phyloP scores from a whole-genome alignment of 2,888 invertebrate species.

The Troides aeacus region DNA sequence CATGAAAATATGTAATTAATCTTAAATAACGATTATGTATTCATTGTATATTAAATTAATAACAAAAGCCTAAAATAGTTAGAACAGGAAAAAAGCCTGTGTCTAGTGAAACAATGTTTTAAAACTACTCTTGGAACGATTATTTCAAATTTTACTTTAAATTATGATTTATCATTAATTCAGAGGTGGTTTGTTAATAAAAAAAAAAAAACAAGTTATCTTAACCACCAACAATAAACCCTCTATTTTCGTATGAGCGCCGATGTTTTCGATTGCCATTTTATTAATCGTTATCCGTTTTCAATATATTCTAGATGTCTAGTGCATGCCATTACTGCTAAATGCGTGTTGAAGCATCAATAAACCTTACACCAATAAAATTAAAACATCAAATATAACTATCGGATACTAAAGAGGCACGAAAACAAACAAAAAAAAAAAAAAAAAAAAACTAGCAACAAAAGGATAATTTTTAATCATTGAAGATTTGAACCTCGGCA shows the following conservation, averaged over 20 bases:
- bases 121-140: no score
- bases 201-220: no score
- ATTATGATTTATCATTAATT: no score
- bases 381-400: conserved; percentile 55
- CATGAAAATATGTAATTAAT: no score
- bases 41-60: no score
- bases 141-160: no score
- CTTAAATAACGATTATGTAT: no score
- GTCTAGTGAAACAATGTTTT: no score
- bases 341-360: conserved; percentile 33
- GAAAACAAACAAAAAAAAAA: conserved; percentile 40
- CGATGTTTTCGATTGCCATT: not conserved
- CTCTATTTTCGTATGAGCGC: not conserved
- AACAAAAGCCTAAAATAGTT: no score
- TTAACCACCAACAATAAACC: not conserved
- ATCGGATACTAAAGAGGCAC: conserved; percentile 41
- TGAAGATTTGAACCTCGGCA: conserved; percentile 77
- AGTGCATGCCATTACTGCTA: conserved; percentile 36
- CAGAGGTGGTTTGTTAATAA: no score
- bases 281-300: not conserved
- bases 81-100: no score
- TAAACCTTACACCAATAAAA: conserved; percentile 23
- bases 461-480: conserved; percentile 50
- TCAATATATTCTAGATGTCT: not conserved
- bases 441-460: conserved; percentile 39